Base-by-base conservation (phyloP, 2,888 invertebrate genomes). In the Sinotaia quadrata region DNA sequence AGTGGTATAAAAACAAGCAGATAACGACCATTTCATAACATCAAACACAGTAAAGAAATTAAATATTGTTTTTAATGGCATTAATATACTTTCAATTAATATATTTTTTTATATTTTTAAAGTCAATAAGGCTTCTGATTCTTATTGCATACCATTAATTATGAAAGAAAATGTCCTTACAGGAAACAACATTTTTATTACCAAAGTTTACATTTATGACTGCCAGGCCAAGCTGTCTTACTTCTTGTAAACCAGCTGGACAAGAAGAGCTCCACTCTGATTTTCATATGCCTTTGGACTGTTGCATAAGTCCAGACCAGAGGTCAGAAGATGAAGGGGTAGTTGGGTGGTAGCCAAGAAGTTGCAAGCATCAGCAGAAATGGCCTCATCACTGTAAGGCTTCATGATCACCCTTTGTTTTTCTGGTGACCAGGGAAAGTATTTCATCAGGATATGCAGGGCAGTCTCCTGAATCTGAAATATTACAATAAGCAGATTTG, bases 211-310 rank as follows among this genome's bases (percentile, higher is more conserved):
- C n/a, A 27, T 24, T 41, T 15, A 21, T 24, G 2, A 58, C n/a
- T 27, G 18, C 47, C 27, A 10, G 18, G 47, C 47, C 27, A 29
- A 12, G 18, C 18, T 29, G 12, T 66, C 80, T 78, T 74, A 87
- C 86, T 80, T 84, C 47, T 78, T 70, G 41, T 89, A 87, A 34
- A 92, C 83, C 72, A 92, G 86, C 82, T 89, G 90, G 71, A 91
- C 88, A 74, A 92, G 87, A 44, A 89, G 89, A 58, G 91, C 90
- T 15, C 92, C 92, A 84, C 92, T 91, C 77, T 91, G 91, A 37
- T 90, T 90, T 82, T 92, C 90, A 84, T 91, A 92, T 76, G 92
- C 91, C 80, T 91, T 91, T 73, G 91, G 91, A 76, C 91, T 91
- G 76, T 89, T 89, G 76, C 92, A 91, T 67, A 90, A 86, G 51